Conservation (phyloP, 2,113 vertebrate species). For the Elephas maximus region DNA sequence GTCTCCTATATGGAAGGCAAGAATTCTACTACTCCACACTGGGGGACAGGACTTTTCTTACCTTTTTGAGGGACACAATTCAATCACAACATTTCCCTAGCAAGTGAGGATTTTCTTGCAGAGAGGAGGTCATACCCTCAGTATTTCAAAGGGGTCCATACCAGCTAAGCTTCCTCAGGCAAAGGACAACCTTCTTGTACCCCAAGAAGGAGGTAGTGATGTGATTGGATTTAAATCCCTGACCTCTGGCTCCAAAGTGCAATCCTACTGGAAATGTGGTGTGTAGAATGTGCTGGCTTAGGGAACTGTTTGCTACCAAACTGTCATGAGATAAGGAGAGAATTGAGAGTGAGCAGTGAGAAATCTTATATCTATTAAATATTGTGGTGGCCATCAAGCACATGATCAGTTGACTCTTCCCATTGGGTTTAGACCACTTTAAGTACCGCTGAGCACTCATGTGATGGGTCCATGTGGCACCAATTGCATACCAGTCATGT, state of each 20-base stretch:
- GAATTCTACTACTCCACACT: not conserved
- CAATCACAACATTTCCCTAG: not conserved
- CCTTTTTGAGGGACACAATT: not conserved
- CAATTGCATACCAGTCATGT: not conserved
- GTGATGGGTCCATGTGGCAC: not conserved
- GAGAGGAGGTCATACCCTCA: not conserved
- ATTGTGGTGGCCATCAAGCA: too few species aligned
- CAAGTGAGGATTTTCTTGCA: not conserved
- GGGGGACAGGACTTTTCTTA: not conserved
- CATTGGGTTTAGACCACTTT: not conserved
- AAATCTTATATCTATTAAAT: not conserved
- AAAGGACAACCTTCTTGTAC: not conserved
- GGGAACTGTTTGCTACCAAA: not conserved
- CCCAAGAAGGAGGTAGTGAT: not conserved
- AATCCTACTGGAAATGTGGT: not conserved
- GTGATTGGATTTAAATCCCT: not conserved
- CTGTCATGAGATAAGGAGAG: not conserved
- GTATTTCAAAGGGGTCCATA: not conserved
- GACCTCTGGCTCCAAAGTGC: not conserved
- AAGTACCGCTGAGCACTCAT: not conserved
- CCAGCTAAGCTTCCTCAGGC: not conserved
- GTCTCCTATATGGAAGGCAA: not conserved
- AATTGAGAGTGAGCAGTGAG: not conserved
- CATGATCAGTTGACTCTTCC: not conserved
- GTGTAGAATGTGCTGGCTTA: not conserved